phyloP scores from a whole-genome alignment of 2,888 invertebrate species.

The Cosmia pyralina region DNA sequence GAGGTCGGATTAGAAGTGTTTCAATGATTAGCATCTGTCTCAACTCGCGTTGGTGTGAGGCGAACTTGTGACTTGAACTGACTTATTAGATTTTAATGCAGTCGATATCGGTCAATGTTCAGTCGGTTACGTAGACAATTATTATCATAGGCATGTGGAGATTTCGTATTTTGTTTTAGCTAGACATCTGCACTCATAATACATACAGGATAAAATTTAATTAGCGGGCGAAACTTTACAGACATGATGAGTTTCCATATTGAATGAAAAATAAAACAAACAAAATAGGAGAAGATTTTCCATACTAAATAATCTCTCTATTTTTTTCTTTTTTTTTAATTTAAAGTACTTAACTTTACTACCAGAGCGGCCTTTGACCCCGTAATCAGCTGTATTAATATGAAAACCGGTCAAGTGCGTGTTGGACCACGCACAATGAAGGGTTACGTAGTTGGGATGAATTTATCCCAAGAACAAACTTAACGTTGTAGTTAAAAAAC shows the following conservation, averaged over 20 bases:
- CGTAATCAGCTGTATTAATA: too few relatives aligned
- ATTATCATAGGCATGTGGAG: conserved; percentile 1
- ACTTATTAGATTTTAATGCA: conserved; percentile 30
- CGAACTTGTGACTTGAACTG: conserved; percentile 40
- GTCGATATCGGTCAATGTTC: not conserved
- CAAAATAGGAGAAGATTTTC: too few relatives aligned
- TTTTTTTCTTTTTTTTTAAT: too few relatives aligned
- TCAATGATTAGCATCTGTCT: conserved; percentile 14
- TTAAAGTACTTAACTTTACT: too few relatives aligned
- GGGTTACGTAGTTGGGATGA: too few relatives aligned
- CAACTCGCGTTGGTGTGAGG: conserved; percentile 4
- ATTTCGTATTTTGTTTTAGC: conserved; percentile 3
- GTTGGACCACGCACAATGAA: too few relatives aligned
- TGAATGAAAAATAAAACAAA: not conserved
- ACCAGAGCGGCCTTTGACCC: too few relatives aligned
- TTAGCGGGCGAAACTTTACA: too few relatives aligned
- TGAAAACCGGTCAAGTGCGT: too few relatives aligned
- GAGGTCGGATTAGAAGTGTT: conserved; percentile 23
- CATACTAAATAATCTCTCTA: too few relatives aligned
- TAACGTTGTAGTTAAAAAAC: too few relatives aligned
- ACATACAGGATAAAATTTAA: not conserved
- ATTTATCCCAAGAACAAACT: too few relatives aligned
- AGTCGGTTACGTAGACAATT: not conserved
- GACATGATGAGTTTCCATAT: not conserved
- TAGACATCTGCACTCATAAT: not conserved